Evolutionary conservation across 35 echinoderm and acorn worm genomes (phyloP).

Genomic region (Eucidaris tribuloides): DNA sequence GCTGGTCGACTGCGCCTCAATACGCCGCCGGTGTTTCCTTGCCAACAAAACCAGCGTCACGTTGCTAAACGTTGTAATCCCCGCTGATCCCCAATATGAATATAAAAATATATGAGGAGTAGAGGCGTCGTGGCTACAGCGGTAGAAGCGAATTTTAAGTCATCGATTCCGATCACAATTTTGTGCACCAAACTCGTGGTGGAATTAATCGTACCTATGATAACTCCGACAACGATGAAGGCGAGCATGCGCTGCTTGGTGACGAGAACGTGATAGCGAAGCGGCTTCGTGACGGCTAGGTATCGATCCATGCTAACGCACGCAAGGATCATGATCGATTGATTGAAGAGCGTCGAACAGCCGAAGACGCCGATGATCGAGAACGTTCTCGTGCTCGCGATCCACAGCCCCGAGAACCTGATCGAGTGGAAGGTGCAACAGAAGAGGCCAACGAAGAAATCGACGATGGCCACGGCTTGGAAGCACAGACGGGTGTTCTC

Average conservation of each 20-base stretch:
- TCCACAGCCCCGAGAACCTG: not conserved
- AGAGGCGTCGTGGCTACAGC: not conserved
- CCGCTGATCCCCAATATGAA: not conserved
- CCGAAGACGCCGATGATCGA: slow-evolving; percentile 26
- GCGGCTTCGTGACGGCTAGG: slow-evolving; percentile 39
- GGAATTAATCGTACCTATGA: slow-evolving; percentile 9
- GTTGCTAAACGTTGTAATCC: not conserved
- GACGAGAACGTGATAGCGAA: slow-evolving; percentile 27
- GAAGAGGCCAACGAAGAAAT: not conserved
- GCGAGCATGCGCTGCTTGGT: not conserved
- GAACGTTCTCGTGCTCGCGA: not conserved
- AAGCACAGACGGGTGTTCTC: not conserved
- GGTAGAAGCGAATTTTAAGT: not conserved
- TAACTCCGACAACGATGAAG: not conserved
- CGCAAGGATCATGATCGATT: slow-evolving; percentile 17
- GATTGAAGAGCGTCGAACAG: not conserved
- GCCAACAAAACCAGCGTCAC: not conserved
- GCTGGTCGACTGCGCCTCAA: not conserved
- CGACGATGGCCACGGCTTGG: not conserved
- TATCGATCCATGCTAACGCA: slow-evolving; percentile 57
- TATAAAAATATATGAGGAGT: slow-evolving; percentile 3
- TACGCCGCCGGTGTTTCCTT: not conserved
- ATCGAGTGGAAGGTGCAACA: slow-evolving; percentile 18
- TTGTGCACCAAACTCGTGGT: not conserved
- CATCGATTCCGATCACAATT: not conserved